Percentiles rank a stretch among this genome's conserved stretches.
Conservation (phyloP, 92 coral and sea anemone species). For the Parazoanthus atlanticus region DNA sequence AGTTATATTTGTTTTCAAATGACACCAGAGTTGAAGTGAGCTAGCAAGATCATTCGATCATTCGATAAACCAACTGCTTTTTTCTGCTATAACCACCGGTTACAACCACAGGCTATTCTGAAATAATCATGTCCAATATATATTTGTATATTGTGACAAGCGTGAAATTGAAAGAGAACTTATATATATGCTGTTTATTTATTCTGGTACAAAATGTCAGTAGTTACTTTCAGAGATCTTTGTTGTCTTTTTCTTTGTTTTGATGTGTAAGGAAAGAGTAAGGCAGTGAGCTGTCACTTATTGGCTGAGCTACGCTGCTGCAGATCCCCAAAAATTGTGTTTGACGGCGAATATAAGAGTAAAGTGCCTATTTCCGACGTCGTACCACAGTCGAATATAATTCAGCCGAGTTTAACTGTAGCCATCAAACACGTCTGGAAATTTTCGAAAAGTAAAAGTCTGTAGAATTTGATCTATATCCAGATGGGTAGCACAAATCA, state of each 20-base stretch:
- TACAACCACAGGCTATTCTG: not conserved
- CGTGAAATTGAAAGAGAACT: slow-evolving; percentile 7
- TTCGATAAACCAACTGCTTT: not conserved
- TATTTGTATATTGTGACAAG: not conserved
- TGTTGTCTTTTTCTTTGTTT: not conserved
- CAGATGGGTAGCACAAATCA: too few relatives aligned
- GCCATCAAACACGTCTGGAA: not conserved
- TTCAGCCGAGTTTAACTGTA: not conserved
- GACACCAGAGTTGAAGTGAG: not conserved
- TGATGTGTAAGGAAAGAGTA: not conserved
- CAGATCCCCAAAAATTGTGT: not conserved
- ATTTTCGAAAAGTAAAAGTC: too few relatives aligned
- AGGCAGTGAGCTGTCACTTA: too few relatives aligned
- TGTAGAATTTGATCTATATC: too few relatives aligned
- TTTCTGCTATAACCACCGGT: too few relatives aligned
- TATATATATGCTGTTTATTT: not conserved
- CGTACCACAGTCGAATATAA: not conserved
- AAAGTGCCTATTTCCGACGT: not conserved
- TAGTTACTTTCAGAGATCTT: not conserved
- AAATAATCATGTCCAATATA: not conserved
- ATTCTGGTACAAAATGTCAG: not conserved
- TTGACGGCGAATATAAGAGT: not conserved
- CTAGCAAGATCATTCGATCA: not conserved
- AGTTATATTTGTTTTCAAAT: not conserved
- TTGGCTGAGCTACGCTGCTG: not conserved